A percentile compares a stretch with the other conserved stretches of the same genome.
Evolutionary conservation across 92 coral and sea anemone species (phyloP).

Genomic region (Palythoa caribaeorum): DNA sequence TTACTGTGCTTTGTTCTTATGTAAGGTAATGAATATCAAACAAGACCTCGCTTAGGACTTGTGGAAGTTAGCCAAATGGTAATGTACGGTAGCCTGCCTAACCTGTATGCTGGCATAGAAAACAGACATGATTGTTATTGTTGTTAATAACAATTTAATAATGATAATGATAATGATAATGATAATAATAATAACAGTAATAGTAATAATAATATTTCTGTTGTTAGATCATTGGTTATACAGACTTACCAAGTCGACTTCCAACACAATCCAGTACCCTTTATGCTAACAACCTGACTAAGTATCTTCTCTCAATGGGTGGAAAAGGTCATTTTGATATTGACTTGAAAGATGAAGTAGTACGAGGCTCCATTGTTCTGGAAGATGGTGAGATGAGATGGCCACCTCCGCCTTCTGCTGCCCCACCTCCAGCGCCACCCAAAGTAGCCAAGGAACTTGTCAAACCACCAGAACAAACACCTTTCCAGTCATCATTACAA

Average conservation of each 20-base stretch:
- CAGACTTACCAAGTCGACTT: conserved; percentile 97
- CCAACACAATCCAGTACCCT: conserved; percentile 97
- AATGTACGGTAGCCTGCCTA: too few relatives aligned
- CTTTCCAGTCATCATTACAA: conserved; percentile 78
- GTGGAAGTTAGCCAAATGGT: too few relatives aligned
- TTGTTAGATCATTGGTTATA: conserved; percentile 90
- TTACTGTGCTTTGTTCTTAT: too few relatives aligned
- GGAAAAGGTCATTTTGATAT: conserved; percentile 87
- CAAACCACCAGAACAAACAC: conserved; percentile 90
- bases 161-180: too few relatives aligned
- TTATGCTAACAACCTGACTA: conserved; percentile 95
- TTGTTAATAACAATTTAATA: too few relatives aligned
- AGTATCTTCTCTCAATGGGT: conserved; percentile 96
- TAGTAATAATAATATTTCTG: neutral
- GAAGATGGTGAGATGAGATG: conserved; percentile 96
- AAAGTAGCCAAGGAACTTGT: conserved; percentile 68
- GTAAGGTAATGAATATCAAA: too few relatives aligned
- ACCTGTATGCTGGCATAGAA: too few relatives aligned
- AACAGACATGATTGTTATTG: too few relatives aligned
- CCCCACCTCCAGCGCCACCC: conserved; percentile 86
- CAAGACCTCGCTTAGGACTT: too few relatives aligned
- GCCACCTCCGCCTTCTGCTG: conserved; percentile 89
- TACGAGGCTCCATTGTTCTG: conserved; percentile 94
- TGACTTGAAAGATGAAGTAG: conserved; percentile 96
- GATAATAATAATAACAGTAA: too few relatives aligned